A percentile compares a stretch with the other conserved stretches of the same genome.
These are phyloP conservation scores for Cyphomyrmex costatus DNA, from an alignment of 1,140 invertebrate species.

Conservation along the genomic window DNA sequence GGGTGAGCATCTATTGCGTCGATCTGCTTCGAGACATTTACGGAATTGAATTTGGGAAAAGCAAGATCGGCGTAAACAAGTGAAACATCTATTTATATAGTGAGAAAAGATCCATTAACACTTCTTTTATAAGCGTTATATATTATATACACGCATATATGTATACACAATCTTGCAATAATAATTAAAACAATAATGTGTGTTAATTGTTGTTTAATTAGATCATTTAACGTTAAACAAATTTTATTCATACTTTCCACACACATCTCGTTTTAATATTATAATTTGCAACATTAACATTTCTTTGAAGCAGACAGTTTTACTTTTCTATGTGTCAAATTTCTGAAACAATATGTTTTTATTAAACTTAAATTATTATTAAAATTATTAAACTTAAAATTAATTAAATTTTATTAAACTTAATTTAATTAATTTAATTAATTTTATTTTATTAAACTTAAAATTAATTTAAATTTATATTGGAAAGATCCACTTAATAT, in stretches of 20 bases:
- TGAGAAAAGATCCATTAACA: neutral
- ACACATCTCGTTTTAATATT: neutral
- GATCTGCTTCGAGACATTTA: slow-evolving; percentile 40
- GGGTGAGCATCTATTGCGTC: neutral
- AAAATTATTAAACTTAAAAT: too few species aligned
- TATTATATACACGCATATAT: neutral
- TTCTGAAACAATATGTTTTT: neutral
- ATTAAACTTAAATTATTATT: neutral
- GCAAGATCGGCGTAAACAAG: neutral
- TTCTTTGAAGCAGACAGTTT: neutral
- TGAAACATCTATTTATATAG: neutral
- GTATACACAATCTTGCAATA: neutral
- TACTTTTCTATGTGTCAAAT: neutral
- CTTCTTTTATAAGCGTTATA: too few species aligned
- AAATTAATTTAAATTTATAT: too few species aligned
- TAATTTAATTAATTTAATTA: too few species aligned
- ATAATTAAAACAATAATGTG: neutral
- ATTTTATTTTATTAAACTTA: too few species aligned
- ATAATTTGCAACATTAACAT: slow-evolving; percentile 1
- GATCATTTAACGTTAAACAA: neutral
- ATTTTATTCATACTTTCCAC: neutral
- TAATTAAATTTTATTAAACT: too few species aligned
- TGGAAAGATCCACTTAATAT: too few species aligned
- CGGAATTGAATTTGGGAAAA: slow-evolving; percentile 42
- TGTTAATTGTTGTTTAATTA: neutral